Evolutionary conservation across 2,797 vertebrate genomes (phyloP), one percentile per base, ranked within the genome.

Genomic region (Tragelaphus eurycerus): DNA sequence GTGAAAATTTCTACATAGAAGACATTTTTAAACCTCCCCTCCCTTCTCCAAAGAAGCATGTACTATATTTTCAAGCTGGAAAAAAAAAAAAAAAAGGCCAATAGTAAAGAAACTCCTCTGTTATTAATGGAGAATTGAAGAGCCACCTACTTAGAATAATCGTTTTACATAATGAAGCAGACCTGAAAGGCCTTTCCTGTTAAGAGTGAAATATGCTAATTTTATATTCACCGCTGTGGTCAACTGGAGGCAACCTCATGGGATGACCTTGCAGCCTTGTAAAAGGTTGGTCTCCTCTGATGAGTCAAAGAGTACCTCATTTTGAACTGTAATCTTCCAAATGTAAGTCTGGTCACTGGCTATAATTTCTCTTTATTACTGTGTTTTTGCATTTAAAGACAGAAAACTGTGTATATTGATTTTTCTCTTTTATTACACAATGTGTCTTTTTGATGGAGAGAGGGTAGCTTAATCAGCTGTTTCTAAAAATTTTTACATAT

Each of bases 151-250:
- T 95, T 94, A 93, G 92, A 96, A 89, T 93, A 95, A 93, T 90
- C 14, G 0, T 85, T 96, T 93, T 81, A 46, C 92, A 95, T 97
- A 90, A 90, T 93, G 78, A 95, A 88, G 50, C 17, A 23, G 93
- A 82, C 78, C 79, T 43, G 54, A 92, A 71, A 74, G 55, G 57
- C 86, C 64, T 78, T 79, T 90, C 67, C 85, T 95, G 81, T 71
- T 96, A 82, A 88, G 60, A 85, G 85, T 84, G 71, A 95, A 95
- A 83, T 92, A 85, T 87, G 93, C 57, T 96, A 79, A 93, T 97
- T 96, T 96, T 52, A 76, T 34, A 25, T 89, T 96, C 90, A 79
- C 34, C 2, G 2, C 59, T 86, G 6, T 87, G 94, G 95, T 93
- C 96, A 87, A 4, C 50, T 19, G 38, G n/a, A 93, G 43, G 27